These are phyloP conservation scores for Alligator mississippiensis DNA, from an alignment of 2,113 vertebrate species.

Conservation along the genomic window DNA sequence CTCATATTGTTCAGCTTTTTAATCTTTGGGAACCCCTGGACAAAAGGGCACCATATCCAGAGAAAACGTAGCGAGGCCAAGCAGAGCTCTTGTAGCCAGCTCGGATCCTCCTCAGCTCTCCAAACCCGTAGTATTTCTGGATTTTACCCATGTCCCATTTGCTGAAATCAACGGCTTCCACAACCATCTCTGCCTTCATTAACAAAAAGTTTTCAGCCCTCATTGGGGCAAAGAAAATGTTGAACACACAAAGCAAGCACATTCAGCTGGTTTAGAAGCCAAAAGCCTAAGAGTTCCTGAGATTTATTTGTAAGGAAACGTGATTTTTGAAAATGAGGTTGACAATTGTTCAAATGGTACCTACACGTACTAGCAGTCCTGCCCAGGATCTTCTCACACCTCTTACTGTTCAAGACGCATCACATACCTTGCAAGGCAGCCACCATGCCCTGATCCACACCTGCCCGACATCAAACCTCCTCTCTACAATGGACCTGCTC, in stretches of 20 bases:
- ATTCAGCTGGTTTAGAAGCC: slow-evolving; percentile 66
- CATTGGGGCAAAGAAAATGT: slow-evolving; percentile 45
- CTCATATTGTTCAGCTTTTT: slow-evolving; percentile 56
- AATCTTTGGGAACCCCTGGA: slow-evolving; percentile 13
- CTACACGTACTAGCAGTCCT: not conserved
- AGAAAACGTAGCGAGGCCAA: not conserved
- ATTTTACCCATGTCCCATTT: slow-evolving; percentile 48
- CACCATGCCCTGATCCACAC: not conserved
- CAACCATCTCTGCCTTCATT: slow-evolving; percentile 52
- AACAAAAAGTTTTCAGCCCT: slow-evolving; percentile 38
- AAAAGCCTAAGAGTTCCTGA: slow-evolving; percentile 50
- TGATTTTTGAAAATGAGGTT: slow-evolving; percentile 49
- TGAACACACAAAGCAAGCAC: slow-evolving; percentile 55
- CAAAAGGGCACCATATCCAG: slow-evolving; percentile 18
- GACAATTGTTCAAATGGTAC: slow-evolving; percentile 55
- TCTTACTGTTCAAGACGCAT: not conserved
- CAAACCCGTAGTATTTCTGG: slow-evolving; percentile 54
- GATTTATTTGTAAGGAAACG: slow-evolving; percentile 65
- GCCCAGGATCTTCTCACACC: not conserved
- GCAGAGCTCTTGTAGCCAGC: not conserved
- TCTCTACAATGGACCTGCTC: not conserved
- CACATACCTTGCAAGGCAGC: no score
- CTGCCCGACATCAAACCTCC: not conserved
- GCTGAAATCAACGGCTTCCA: slow-evolving; percentile 39
- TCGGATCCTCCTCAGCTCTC: not conserved